phyloP scores from a whole-genome alignment of 2,797 vertebrate species.

The Siniperca undulata region DNA sequence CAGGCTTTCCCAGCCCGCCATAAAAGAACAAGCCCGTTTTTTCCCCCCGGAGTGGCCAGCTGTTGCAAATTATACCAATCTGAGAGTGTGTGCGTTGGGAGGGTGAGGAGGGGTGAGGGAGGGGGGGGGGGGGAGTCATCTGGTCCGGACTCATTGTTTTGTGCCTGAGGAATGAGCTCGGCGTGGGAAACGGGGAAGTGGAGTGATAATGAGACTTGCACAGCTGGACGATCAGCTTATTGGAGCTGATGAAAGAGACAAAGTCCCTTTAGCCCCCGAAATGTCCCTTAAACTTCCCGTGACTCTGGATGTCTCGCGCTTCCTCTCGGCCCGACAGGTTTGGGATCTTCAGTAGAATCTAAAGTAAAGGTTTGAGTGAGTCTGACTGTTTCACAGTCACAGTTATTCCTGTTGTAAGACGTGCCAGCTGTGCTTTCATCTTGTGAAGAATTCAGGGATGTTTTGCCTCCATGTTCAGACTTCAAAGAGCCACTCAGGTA shows the following conservation, averaged over 20 bases:
- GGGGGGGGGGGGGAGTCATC: conserved; percentile 45
- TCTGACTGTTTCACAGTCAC: no score
- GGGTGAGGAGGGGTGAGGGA: background rate
- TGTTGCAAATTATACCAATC: conserved; percentile 82
- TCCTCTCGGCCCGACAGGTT: background rate
- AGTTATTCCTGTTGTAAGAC: no score
- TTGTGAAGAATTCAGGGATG: conserved; percentile 19
- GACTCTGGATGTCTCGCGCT: background rate
- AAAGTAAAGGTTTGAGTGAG: no score
- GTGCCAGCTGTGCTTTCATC: background rate
- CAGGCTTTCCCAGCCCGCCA: conserved; percentile 46
- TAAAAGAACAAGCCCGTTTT: conserved; percentile 35
- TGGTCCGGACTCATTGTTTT: conserved; percentile 73
- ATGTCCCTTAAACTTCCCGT: background rate
- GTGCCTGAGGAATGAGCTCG: conserved; percentile 77
- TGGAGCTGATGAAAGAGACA: conserved; percentile 51
- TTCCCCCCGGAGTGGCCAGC: conserved; percentile 68
- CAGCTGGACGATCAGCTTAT: conserved; percentile 55
- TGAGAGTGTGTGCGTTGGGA: conserved; percentile 26
- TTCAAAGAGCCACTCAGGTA: conserved; percentile 64
- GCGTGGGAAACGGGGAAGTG: conserved; percentile 78
- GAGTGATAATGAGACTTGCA: conserved; percentile 47
- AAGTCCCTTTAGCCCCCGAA: background rate
- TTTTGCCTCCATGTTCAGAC: conserved; percentile 51
- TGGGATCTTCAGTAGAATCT: no score